A percentile compares a stretch with the other conserved stretches of the same genome.
These are phyloP conservation scores for Lasius platythorax DNA, from an alignment of 2,888 invertebrate species.

Conservation along the genomic window DNA sequence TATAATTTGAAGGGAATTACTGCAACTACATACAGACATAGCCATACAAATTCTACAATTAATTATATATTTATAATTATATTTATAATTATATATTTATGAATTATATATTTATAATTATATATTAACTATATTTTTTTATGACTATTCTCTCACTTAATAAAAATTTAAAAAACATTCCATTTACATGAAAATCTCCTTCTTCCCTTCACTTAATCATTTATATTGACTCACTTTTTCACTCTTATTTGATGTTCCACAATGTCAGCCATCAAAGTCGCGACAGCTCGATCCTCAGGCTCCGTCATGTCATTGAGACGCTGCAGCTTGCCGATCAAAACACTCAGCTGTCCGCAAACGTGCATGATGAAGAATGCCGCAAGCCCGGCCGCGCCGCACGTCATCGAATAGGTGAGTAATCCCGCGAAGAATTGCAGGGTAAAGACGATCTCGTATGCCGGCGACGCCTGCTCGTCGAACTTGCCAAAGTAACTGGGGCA, in stretches of 20 bases:
- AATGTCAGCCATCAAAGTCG: constrained; percentile 39
- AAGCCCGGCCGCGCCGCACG: constrained; percentile 71
- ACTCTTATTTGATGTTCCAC: constrained; percentile 60
- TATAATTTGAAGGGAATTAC: background rate
- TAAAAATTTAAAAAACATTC: background rate
- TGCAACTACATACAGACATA: background rate
- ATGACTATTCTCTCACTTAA: background rate
- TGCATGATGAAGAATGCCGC: constrained; percentile 76
- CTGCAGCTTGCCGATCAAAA: constrained; percentile 46
- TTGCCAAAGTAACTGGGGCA: constrained; percentile 73
- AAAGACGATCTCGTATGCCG: constrained; percentile 75
- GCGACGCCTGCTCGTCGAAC: constrained; percentile 70
- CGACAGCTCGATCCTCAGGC: background rate
- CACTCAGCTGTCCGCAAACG: constrained; percentile 70
- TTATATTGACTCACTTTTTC: constrained; percentile 34
- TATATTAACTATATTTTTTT: background rate
- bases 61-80: background rate
- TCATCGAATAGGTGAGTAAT: constrained; percentile 70
- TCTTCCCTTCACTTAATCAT: background rate
- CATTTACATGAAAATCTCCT: background rate
- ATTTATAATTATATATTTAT: background rate
- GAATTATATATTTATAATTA: background rate
- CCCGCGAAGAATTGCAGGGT: constrained; percentile 72
- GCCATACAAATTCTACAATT: background rate
- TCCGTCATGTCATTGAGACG: background rate